A percentile compares a stretch with the other conserved stretches of the same genome.
Conservation (phyloP, 2,888 invertebrate species). For the Fabriciana adippe region DNA sequence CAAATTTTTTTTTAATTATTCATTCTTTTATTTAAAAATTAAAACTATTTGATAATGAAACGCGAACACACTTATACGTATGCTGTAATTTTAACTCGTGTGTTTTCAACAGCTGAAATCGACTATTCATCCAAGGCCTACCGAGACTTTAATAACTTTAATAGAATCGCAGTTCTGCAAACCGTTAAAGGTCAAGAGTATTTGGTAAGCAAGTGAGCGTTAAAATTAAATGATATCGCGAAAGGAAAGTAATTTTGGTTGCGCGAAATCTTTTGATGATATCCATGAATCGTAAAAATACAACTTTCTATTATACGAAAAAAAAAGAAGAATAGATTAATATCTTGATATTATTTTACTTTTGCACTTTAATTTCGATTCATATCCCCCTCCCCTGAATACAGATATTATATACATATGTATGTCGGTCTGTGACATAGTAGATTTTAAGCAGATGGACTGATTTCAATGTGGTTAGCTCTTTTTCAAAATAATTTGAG, state of each 20-base stretch:
- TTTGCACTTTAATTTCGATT: too few species aligned
- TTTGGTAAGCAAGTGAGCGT: conserved; percentile 20
- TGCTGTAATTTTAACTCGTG: background rate
- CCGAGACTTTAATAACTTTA: conserved; percentile 5
- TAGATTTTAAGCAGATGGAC: too few species aligned
- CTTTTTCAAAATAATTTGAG: too few species aligned
- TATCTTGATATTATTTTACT: too few species aligned
- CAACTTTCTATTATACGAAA: conserved; percentile 7
- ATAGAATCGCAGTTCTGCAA: conserved; percentile 7
- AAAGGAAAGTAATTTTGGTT: conserved; percentile 11
- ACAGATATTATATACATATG: too few species aligned
- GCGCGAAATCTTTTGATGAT: conserved; percentile 13
- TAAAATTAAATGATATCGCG: conserved; percentile 22
- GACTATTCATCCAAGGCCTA: conserved; percentile 1
- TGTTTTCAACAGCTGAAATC: conserved; percentile 5
- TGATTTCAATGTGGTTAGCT: too few species aligned
- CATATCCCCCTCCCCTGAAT: too few species aligned
- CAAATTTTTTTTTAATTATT: too few species aligned
- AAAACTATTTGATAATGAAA: too few species aligned
- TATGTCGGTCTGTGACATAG: too few species aligned
- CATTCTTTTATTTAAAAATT: too few species aligned
- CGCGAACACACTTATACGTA: background rate
- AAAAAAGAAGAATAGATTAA: conserved; percentile 1
- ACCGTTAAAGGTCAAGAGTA: conserved; percentile 15
- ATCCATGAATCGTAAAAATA: conserved; percentile 12